Conservation (phyloP, 2,113 vertebrate species). For the Labrus mixtus region DNA sequence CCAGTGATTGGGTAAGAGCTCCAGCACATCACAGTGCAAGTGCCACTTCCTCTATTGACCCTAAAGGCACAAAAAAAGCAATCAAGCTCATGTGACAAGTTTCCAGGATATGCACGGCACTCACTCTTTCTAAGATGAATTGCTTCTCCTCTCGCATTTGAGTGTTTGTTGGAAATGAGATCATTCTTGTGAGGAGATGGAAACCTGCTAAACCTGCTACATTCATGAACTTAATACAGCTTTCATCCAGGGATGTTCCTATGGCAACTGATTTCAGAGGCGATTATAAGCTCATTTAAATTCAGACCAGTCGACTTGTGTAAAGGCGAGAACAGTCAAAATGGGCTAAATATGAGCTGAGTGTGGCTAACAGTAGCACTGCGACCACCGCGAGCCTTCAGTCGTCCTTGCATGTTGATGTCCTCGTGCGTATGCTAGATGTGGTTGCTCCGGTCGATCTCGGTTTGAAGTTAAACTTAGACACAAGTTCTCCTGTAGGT, state of each 20-base stretch:
- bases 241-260: background rate
- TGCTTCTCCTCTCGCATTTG: slow-evolving; percentile 10
- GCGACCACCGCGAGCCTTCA: no score
- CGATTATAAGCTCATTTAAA: slow-evolving; percentile 3
- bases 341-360: no score
- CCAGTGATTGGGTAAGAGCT: slow-evolving; percentile 10
- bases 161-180: slow-evolving; percentile 35
- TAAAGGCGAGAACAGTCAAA: no score
- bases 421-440: no score
- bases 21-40: slow-evolving; percentile 2
- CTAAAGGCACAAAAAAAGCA: slow-evolving; percentile 32
- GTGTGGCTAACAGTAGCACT: no score
- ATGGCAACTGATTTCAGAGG: background rate
- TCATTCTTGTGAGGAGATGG: background rate
- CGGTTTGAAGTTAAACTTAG: no score
- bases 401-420: no score
- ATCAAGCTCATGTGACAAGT: slow-evolving; percentile 25
- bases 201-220: background rate
- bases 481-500: no score
- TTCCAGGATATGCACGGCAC: background rate
- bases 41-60: background rate
- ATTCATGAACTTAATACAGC: slow-evolving; percentile 1
- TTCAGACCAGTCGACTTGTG: background rate
- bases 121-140: slow-evolving; percentile 45
- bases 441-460: no score